Base-by-base conservation (phyloP, 2,113 vertebrate genomes). In the Rhinoderma darwinii region DNA sequence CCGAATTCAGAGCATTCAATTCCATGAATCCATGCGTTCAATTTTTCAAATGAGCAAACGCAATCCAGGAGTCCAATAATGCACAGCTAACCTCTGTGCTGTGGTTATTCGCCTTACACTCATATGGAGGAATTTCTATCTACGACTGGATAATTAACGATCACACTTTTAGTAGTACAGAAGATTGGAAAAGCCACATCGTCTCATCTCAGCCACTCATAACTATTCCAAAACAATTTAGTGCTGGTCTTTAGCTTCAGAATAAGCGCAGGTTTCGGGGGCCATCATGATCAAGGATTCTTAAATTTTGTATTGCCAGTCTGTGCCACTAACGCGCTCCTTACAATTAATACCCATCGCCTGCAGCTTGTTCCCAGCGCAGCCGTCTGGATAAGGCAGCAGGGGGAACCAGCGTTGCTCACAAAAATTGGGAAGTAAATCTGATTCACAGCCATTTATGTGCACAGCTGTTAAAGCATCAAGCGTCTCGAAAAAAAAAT, bases 361-460 rank as follows among this genome's bases (percentile, higher is more conserved):
- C 80, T 47, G 59, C 41, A 82, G 80, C 80, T 20, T 68, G 80
- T 68, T 82, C 80, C 80, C 39, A 47, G 39, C 4, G 61, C 63
- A 44, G 41, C 78, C 10, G 80, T 82, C 80, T 63, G 59, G 56
- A 82, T 68, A n/a, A n/a, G 37, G 22, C 39, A 43, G 43, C 47
- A 37, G 27, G 43, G 22, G 47, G 47, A 50, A 70, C 50, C 68
- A 4, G 18, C 43, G 8, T 6, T n/a, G 43, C 82, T 83, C 75
- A 51, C 18, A 51, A 50, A 44, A 27, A 82, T 18, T 43, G 56
- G 78, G 44, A 50, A 44, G 81, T 47, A 83, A 83, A 72, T 73
- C 27, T 83, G 66, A 83, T 83, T 83, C 66, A 37, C 27, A 32
- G 82, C 66, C 47, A 72, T 76, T 84, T 84, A 84, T 32, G n/a